Evolutionary conservation across 2,113 vertebrate genomes (phyloP), one percentile per base, ranked within the genome.

Genomic region (Istiophorus platypterus): DNA sequence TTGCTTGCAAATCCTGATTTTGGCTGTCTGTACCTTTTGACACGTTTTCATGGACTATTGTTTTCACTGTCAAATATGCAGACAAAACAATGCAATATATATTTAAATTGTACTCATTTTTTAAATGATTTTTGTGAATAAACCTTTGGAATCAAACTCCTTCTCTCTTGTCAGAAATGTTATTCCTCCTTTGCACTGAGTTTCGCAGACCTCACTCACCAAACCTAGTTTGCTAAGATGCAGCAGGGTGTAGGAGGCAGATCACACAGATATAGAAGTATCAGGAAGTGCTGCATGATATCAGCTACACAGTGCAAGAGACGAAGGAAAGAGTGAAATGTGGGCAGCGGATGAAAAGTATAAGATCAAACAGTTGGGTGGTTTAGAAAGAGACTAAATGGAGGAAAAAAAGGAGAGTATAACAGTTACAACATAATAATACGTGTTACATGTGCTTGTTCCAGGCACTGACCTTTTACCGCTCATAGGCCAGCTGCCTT

Each of bases 401-500:
- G 42, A 80, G 67, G 66, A 34, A 31, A 77, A 61, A 29, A 61
- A 34, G 3, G 42, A 42, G 41, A 83, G 52, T 12, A 26, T 51
- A 61, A 24, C 5, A 69, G 75, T 78, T 85, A 54, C 68, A 64
- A 80, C 52, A 85, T 63, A 64, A 71, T 74, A 69, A 58, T 67
- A 8, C 70, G 51, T 66, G 80, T 85, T 72, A 89, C 80, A 77
- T 63, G 57, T 58, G 56, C 17, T 87, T 89, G 88, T 81, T 93
- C 88, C 74, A 71, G 85, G 85, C 88, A 76, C 77, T 93, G 92
- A 93, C 93, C 91, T 94, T 92, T 92, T 72, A 92, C 89, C 54
- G 63, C 84, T 91, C 76, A 64, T 87, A 82, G 71, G 93, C 93
- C 95, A 97, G 94, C 95, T 97, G 95, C 95, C 93, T 95, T 89